A percentile compares a stretch with the other conserved stretches of the same genome.
Evolutionary conservation across 2,113 vertebrate species (phyloP).

Genomic region (Sinocyclocheilus maitianheensis): DNA sequence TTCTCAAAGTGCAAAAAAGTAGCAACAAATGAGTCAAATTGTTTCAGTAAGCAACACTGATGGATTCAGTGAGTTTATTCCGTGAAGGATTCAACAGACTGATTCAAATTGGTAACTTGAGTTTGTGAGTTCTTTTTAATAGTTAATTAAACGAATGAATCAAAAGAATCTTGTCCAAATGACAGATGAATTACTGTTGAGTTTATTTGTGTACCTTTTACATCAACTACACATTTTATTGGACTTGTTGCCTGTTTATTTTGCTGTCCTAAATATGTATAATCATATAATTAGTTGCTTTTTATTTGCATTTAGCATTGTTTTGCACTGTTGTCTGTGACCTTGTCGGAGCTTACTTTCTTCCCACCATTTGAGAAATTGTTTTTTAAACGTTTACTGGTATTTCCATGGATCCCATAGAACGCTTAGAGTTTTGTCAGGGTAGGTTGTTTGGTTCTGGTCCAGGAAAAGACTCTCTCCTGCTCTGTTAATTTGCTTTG

Average conservation of each 20-base stretch:
- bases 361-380: not conserved
- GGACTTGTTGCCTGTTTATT: not conserved
- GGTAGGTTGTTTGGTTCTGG: conserved; percentile 45
- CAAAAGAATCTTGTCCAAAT: not conserved
- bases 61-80: not conserved
- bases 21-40: not conserved
- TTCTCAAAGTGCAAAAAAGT: not conserved
- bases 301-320: not conserved
- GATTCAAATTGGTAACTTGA: not conserved
- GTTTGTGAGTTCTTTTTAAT: not conserved
- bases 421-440: conserved; percentile 1
- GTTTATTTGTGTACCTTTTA: not conserved
- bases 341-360: not conserved
- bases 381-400: not conserved
- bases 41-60: no score
- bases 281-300: not conserved
- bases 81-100: not conserved
- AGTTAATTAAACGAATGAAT: not conserved
- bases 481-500: conserved; percentile 68
- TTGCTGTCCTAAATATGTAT: not conserved
- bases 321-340: not conserved
- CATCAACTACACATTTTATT: not conserved
- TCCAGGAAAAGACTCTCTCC: conserved; percentile 30
- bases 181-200: not conserved
- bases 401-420: not conserved